Conservation (phyloP, 2,888 invertebrate genomes). For the Agonopterix alstromeriana region DNA sequence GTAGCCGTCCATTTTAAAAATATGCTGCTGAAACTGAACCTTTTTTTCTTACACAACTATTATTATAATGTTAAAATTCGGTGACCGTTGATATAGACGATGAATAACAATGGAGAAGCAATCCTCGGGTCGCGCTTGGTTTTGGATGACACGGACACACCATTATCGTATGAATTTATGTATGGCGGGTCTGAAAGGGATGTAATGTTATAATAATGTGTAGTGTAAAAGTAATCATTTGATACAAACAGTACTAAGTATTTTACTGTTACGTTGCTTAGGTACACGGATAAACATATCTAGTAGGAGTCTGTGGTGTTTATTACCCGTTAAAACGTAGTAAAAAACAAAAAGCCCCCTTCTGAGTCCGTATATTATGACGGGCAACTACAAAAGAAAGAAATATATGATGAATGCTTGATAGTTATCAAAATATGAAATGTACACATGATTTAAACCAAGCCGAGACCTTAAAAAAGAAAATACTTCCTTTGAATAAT, state of each 20-base stretch:
- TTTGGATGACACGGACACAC: constrained; percentile 44
- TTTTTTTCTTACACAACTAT: constrained; percentile 12
- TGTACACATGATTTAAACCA: too few relatives aligned
- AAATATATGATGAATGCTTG: too few relatives aligned
- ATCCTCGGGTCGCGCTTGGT: constrained; percentile 33
- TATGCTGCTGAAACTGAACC: neutral
- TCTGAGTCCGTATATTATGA: too few relatives aligned
- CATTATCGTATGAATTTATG: constrained; percentile 72
- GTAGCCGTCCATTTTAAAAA: constrained; percentile 36
- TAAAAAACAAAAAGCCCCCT: too few relatives aligned
- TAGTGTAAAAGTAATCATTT: neutral
- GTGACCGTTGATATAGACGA: constrained; percentile 32
- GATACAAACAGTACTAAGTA: neutral
- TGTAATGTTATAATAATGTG: neutral
- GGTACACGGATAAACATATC: neutral
- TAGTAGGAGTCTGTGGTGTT: too few relatives aligned
- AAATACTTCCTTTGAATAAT: too few relatives aligned
- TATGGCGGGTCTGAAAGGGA: constrained; percentile 23
- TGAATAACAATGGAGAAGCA: constrained; percentile 58
- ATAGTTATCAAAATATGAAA: too few relatives aligned
- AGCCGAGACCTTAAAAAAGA: too few relatives aligned
- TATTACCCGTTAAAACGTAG: too few relatives aligned
- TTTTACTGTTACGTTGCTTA: neutral
- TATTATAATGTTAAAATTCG: constrained; percentile 43
- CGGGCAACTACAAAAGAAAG: too few relatives aligned